Conservation (phyloP, 2,888 invertebrate species). For the Ornithoptera alexandrae region DNA sequence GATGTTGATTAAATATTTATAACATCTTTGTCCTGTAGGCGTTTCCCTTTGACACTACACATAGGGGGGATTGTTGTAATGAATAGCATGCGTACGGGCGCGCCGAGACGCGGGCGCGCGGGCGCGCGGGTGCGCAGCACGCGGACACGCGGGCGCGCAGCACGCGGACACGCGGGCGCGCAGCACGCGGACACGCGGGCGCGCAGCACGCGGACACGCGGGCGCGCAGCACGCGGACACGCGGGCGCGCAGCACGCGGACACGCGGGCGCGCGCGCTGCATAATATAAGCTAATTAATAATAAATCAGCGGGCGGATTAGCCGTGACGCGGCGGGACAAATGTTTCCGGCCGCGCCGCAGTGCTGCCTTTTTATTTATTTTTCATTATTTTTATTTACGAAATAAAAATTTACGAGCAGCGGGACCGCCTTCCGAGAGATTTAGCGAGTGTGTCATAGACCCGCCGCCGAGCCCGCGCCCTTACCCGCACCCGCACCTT, state of each 20-base stretch:
- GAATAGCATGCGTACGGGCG: too few species aligned
- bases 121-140: not conserved
- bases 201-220: too few species aligned
- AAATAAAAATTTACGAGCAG: slow-evolving; percentile 74
- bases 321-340: slow-evolving; percentile 71
- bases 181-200: not conserved
- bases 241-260: not conserved
- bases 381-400: slow-evolving; percentile 76
- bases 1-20: too few species aligned
- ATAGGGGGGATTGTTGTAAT: too few species aligned
- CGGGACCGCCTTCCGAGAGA: slow-evolving; percentile 76
- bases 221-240: not conserved
- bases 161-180: not conserved
- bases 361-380: slow-evolving; percentile 70
- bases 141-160: not conserved
- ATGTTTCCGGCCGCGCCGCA: slow-evolving; percentile 70
- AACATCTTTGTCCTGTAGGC: too few species aligned
- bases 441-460: slow-evolving; percentile 77
- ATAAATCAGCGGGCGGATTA: slow-evolving; percentile 76
- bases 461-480: slow-evolving; percentile 40
- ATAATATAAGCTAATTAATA: slow-evolving; percentile 72
- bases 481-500: too few species aligned
- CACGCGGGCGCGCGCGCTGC: slow-evolving; percentile 22
- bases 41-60: too few species aligned
- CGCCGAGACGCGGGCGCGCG: too few species aligned